phyloP scores from a whole-genome alignment of 2,113 vertebrate genomes.

The Camelus dromedarius region DNA sequence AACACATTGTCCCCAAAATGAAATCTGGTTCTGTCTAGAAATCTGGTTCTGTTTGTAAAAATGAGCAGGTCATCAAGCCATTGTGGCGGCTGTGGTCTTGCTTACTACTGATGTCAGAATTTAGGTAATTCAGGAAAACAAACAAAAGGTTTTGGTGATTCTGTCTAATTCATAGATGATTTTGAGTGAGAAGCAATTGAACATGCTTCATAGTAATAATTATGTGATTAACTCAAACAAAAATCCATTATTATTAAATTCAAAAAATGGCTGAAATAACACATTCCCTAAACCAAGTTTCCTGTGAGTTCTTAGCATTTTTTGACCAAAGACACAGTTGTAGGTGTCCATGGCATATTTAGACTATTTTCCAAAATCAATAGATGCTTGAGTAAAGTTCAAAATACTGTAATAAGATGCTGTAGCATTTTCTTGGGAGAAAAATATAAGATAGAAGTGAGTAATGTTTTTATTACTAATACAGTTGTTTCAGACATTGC shows the following conservation, averaged over 20 bases:
- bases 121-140: background rate
- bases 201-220: background rate
- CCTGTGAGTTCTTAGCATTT: background rate
- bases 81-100: background rate
- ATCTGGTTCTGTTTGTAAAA: background rate
- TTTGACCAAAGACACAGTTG: background rate
- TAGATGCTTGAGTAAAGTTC: background rate
- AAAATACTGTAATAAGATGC: background rate
- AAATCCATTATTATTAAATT: slow-evolving; percentile 1
- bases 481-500: background rate
- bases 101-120: background rate
- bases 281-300: background rate
- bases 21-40: background rate
- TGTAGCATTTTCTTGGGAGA: background rate
- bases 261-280: background rate
- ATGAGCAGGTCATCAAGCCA: background rate
- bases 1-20: background rate
- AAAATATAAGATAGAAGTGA: background rate
- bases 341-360: background rate
- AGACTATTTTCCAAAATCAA: background rate
- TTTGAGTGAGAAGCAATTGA: slow-evolving; percentile 2
- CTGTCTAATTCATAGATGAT: background rate
- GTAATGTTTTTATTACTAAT: background rate
- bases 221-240: background rate
- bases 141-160: background rate